Conservation (phyloP, 2,888 invertebrate species). For the Rapana venosa region DNA sequence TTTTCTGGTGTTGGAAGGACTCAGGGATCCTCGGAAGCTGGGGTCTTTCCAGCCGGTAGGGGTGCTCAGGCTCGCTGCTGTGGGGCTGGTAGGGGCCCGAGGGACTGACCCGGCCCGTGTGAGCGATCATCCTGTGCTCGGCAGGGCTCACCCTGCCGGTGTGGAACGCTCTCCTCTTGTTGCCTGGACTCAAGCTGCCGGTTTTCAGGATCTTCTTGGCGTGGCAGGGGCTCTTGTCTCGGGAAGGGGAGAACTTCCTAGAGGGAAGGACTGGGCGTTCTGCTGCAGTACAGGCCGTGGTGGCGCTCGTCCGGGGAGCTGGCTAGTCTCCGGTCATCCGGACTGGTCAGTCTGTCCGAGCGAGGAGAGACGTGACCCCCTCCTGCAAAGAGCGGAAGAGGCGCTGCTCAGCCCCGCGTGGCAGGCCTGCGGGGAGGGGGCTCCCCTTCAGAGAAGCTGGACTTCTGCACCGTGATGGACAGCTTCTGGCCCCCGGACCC, state of each 20-base stretch:
- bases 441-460: conserved; percentile 34
- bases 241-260: neutral
- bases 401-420: neutral
- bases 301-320: neutral
- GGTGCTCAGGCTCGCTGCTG: neutral
- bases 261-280: neutral
- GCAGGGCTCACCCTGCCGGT: neutral
- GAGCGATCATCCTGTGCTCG: neutral
- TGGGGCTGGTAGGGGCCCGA: neutral
- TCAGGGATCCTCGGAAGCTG: neutral
- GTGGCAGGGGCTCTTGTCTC: neutral
- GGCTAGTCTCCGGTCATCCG: neutral
- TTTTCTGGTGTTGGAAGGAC: neutral
- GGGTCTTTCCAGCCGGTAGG: conserved; percentile 8
- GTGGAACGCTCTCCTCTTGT: neutral
- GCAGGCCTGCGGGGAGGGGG: neutral
- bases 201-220: neutral
- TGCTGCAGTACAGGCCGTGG: neutral
- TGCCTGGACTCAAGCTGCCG: neutral
- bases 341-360: conserved; percentile 1
- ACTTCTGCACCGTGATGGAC: conserved; percentile 17
- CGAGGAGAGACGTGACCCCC: neutral
- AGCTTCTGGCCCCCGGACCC: neutral
- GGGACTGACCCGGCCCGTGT: neutral
- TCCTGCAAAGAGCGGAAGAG: neutral